Base-by-base conservation (phyloP, 2,797 vertebrate genomes). In the Chaenodraco wilsoni region DNA sequence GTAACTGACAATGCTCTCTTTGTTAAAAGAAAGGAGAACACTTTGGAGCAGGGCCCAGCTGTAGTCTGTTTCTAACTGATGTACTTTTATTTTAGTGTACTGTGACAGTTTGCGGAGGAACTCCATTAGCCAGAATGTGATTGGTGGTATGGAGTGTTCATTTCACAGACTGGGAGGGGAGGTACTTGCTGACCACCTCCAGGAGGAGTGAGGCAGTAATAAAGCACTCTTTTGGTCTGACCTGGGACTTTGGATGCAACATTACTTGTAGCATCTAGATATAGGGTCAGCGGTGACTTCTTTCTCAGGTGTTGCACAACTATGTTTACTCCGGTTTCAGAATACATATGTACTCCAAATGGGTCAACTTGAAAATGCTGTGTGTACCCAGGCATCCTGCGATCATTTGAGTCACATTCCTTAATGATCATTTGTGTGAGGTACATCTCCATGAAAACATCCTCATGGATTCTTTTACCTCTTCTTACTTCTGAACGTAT, bases 211-310 rank as follows among this genome's bases (percentile, higher is more conserved):
- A 78, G 69, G 0, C 12, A 15, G 7, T 78, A 49, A 2, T 54
- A 65, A 4, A 65, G 33, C 0, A 72, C 4, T 55, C 62, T 65
- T 14, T 52, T 61, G 41, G n/a, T 61, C 66, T 79, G 76, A 16
- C 61, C 17, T 13, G 75, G 75, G 45, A 57, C 48, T 61, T 74
- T 85, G 17, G 57, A 55, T 5, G 10, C 12, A 5, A 79, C 77
- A 57, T 57, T 72, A 4, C 54, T 61, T 43, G 69, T 64, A n/a
- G 43, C 62, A 65, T 64, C 31, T 3, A 72, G 33, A 57, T 61
- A 12, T 33, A 33, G 43, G 5, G 56, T 59, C 31, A 63, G 3
- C 6, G 44, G 51, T 31, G 33, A 57, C 16, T 69, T 52, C 3
- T 40, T 49, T 19, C 21, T 64, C 27, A 57, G 31, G 16, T 58